These are phyloP conservation scores for Sinocyclocheilus grahami DNA, from an alignment of 2,113 vertebrate genomes.

Conservation along the genomic window DNA sequence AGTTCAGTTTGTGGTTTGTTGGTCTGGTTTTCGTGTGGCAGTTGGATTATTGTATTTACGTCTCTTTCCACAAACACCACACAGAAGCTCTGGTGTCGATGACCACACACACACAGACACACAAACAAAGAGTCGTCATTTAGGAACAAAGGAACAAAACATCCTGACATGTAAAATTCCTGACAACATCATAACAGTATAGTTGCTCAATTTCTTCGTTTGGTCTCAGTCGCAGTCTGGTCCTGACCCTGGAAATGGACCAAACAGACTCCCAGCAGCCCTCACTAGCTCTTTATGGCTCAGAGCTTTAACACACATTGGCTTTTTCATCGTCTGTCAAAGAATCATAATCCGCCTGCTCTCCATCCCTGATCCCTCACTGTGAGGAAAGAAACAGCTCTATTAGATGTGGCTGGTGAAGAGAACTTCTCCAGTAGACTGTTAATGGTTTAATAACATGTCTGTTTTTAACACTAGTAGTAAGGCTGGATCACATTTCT, in stretches of 20 bases:
- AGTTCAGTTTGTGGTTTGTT: conserved; percentile 47
- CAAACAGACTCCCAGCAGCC: conserved; percentile 58
- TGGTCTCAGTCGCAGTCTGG: conserved; percentile 44
- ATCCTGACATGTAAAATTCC: not conserved
- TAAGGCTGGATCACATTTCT: conserved; percentile 91
- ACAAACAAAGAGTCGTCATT: not conserved
- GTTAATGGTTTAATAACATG: conserved; percentile 91
- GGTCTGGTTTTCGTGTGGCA: conserved; percentile 46
- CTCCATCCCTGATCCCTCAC: conserved; percentile 47
- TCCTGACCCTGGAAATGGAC: conserved; percentile 54
- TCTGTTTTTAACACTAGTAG: conserved; percentile 88
- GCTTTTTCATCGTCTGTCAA: conserved; percentile 61
- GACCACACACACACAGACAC: not conserved
- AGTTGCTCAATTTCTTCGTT: not conserved
- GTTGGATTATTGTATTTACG: conserved; percentile 46
- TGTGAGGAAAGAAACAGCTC: conserved; percentile 39
- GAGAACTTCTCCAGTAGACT: conserved; percentile 62
- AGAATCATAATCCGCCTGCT: conserved; percentile 46
- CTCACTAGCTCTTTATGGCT: conserved; percentile 57
- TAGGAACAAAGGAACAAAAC: not conserved
- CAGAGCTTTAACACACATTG: conserved; percentile 62
- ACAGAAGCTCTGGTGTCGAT: conserved; percentile 47
- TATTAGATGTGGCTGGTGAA: conserved; percentile 36
- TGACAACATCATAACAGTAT: not conserved
- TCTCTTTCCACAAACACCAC: conserved; percentile 43